Evolutionary conservation across 2,797 vertebrate species (phyloP).

Genomic region (Clarias platycephalus): DNA sequence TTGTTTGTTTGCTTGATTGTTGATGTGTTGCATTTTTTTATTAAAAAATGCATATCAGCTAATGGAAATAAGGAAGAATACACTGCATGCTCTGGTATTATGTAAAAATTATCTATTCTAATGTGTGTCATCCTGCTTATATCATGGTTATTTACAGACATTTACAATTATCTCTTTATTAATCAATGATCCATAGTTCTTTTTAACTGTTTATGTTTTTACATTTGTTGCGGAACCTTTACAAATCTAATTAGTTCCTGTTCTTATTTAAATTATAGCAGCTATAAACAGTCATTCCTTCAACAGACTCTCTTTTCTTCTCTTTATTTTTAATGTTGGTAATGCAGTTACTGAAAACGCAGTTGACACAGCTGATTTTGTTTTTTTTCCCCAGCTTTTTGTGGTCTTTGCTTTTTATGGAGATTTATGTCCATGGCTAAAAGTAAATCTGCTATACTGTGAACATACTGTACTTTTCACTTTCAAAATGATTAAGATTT

Average conservation of each 20-base stretch:
- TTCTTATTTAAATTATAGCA: not conserved
- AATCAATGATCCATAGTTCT: not conserved
- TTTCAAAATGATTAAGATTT: not conserved
- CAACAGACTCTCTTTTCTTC: not conserved
- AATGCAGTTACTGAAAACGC: not conserved
- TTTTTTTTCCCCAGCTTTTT: not conserved
- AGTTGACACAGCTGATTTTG: not conserved
- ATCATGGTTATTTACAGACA: not conserved
- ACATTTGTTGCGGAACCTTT: not conserved
- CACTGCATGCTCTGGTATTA: not conserved
- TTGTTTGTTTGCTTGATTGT: constrained; percentile 23
- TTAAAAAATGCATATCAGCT: not conserved
- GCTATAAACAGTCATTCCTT: not conserved
- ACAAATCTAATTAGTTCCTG: not conserved
- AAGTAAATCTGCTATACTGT: not conserved
- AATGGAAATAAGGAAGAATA: not conserved
- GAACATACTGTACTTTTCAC: not conserved
- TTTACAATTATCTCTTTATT: not conserved
- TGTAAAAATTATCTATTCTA: not conserved
- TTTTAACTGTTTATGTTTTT: not conserved
- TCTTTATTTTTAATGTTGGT: not conserved
- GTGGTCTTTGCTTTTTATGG: not conserved
- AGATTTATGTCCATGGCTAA: not conserved
- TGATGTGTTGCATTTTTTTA: constrained; percentile 6
- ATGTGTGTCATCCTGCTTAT: not conserved